phyloP scores from a whole-genome alignment of 2,888 invertebrate genomes.

The Dioctria linearis region DNA sequence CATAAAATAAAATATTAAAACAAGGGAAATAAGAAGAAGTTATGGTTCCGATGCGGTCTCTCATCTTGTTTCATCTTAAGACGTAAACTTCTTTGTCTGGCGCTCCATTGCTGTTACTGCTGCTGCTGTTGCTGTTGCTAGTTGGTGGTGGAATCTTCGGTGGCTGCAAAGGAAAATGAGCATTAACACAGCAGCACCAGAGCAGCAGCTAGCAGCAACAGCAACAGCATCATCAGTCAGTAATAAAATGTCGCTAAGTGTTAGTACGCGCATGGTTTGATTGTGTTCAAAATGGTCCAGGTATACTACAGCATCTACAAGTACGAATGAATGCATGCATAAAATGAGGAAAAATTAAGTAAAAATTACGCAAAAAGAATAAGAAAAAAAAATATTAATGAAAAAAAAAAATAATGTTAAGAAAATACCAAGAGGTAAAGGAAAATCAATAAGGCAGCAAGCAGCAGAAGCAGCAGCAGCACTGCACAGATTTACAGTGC shows the following conservation, averaged over 20 bases:
- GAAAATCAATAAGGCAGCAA: conserved; percentile 12
- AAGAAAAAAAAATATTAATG: background rate
- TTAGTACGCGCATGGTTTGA: conserved; percentile 22
- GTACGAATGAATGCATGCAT: conserved; percentile 10
- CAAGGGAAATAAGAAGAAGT: conserved; percentile 15
- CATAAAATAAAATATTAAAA: conserved; percentile 37
- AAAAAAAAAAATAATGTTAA: background rate
- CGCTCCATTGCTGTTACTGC: conserved; percentile 11
- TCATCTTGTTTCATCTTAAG: conserved; percentile 43
- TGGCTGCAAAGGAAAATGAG: conserved; percentile 12
- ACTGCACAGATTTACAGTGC: conserved; percentile 22
- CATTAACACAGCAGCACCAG: background rate
- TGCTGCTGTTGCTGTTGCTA: conserved; percentile 22
- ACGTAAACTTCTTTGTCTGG: conserved; percentile 52
- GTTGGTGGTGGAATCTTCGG: background rate
- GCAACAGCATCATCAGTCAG: background rate
- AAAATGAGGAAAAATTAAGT: conserved; percentile 29
- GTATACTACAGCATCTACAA: background rate
- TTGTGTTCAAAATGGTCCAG: background rate
- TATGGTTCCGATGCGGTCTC: conserved; percentile 33
- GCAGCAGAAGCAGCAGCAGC: background rate
- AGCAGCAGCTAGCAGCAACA: background rate
- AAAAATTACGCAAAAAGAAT: conserved; percentile 24
- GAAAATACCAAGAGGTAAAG: conserved; percentile 6
- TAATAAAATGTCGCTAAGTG: conserved; percentile 30